Conservation (phyloP, 2,888 invertebrate species). For the Phorcus lineatus region DNA sequence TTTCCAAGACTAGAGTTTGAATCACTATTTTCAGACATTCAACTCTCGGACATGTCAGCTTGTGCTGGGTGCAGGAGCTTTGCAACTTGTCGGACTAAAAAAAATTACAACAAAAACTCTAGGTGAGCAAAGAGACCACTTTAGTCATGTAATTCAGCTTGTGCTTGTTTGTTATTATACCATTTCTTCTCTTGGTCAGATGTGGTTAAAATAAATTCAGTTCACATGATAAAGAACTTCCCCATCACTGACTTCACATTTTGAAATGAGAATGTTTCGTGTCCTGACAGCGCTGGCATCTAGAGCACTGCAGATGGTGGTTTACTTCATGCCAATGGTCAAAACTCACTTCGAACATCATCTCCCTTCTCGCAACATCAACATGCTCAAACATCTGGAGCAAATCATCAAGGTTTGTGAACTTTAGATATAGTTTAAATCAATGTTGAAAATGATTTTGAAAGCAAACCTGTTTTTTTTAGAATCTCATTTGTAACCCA, state of each 20-base stretch:
- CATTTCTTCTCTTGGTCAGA: neutral
- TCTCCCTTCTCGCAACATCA: constrained; percentile 70
- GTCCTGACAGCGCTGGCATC: constrained; percentile 74
- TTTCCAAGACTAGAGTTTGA: too few species aligned
- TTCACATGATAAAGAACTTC: too few species aligned
- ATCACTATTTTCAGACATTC: constrained; percentile 74
- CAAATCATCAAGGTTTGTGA: constrained; percentile 70
- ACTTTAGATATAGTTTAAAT: neutral
- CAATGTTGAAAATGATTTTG: too few species aligned
- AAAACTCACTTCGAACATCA: constrained; percentile 73
- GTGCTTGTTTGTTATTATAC: neutral
- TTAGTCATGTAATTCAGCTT: neutral
- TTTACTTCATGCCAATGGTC: constrained; percentile 79
- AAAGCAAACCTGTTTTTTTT: too few species aligned
- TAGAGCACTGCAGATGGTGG: constrained; percentile 77
- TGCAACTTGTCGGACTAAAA: constrained; percentile 89
- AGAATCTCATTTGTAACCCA: too few species aligned
- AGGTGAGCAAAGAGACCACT: constrained; percentile 75
- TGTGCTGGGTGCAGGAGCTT: constrained; percentile 96
- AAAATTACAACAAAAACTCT: constrained; percentile 90
- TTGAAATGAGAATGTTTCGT: neutral
- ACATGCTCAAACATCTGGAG: constrained; percentile 76
- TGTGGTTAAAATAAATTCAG: neutral
- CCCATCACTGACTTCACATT: too few species aligned
- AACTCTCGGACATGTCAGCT: constrained; percentile 86